Base-by-base conservation (phyloP, 2,113 vertebrate genomes). In the Oncorhynchus gorbuscha region DNA sequence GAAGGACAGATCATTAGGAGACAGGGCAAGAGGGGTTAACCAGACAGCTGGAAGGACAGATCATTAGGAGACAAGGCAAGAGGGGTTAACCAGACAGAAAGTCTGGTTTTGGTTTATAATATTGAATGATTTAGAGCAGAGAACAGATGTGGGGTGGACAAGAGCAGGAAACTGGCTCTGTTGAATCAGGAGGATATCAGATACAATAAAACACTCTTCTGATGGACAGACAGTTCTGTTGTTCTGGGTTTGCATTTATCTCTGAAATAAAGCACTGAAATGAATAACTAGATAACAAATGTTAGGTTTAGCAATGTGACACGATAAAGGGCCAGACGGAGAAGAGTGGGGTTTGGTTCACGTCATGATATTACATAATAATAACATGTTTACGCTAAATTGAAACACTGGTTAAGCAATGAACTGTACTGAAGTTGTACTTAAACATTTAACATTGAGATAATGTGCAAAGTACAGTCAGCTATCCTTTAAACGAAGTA, bases 401-500 rank as follows among this genome's bases (percentile, higher is more conserved):
- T 5, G 62, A 13, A 28, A 39, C 61, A 51, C 16, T 30, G 73
- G 24, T 26, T 2, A 79, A 81, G 73, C 49, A 58, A 65, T 76
- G 62, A 77, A 48, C 68, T 71, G 67, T 28, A 58, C 35, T 51
- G 67, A 69, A 28, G 45, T 24, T 51, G 69, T 70, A 70, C 69
- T n/a, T 14, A 32, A 14, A 30, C 51, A 73, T 82, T 45, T 45
- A 3, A 9, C 39, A 45, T 45, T 45, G 39, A 75, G 87, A 74
- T 88, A 75, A 81, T 85, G 82, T 85, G 74, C 81, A 72, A 6
- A 79, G 12, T 49, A 35, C 55, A 45, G 39, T 45, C 39, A 11
- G 39, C 81, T 76, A 65, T 85, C 70, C 73, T 75, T 74, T 82
- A 85, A 87, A 86, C 85, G 80, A 83, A 76, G 75, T 45, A 11